phyloP scores from a whole-genome alignment of 2,888 invertebrate genomes.

The Charanyca ferruginea region DNA sequence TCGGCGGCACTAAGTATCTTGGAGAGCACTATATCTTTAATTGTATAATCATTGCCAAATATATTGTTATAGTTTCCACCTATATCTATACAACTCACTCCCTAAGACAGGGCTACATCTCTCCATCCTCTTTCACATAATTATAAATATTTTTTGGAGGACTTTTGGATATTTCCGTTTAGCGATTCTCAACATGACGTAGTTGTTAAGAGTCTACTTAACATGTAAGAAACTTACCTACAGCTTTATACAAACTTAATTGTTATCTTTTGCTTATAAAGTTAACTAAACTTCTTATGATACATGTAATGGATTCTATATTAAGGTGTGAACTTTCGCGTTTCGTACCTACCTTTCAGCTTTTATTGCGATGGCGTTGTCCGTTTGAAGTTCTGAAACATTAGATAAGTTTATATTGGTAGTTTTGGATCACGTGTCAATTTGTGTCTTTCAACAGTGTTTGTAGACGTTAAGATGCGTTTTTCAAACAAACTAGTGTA shows the following conservation, averaged over 20 bases:
- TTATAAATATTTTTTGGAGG: constrained; percentile 85
- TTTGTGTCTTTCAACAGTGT: constrained; percentile 78
- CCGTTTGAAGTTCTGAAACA: constrained; percentile 62
- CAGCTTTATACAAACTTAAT: constrained; percentile 76
- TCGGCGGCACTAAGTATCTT: constrained; percentile 48
- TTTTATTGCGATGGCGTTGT: constrained; percentile 65
- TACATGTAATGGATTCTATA: constrained; percentile 76
- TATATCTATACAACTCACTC: constrained; percentile 64
- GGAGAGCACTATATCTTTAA: constrained; percentile 50
- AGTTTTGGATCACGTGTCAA: constrained; percentile 81
- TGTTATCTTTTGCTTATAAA: constrained; percentile 78
- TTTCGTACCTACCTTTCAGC: constrained; percentile 69
- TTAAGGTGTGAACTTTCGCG: constrained; percentile 70
- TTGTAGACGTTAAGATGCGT: constrained; percentile 75
- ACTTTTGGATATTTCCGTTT: constrained; percentile 87
- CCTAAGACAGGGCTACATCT: constrained; percentile 65
- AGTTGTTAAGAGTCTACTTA: constrained; percentile 77
- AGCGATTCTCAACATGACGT: constrained; percentile 80
- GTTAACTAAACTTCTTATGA: constrained; percentile 78
- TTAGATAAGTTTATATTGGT: constrained; percentile 65
- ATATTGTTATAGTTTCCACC: constrained; percentile 60
- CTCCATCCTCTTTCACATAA: constrained; percentile 77
- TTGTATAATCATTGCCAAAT: constrained; percentile 74
- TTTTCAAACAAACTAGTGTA: constrained; percentile 82
- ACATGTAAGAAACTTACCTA: constrained; percentile 74